phyloP scores from a whole-genome alignment of 2,113 vertebrate genomes.

The Rousettus leschenaultii region DNA sequence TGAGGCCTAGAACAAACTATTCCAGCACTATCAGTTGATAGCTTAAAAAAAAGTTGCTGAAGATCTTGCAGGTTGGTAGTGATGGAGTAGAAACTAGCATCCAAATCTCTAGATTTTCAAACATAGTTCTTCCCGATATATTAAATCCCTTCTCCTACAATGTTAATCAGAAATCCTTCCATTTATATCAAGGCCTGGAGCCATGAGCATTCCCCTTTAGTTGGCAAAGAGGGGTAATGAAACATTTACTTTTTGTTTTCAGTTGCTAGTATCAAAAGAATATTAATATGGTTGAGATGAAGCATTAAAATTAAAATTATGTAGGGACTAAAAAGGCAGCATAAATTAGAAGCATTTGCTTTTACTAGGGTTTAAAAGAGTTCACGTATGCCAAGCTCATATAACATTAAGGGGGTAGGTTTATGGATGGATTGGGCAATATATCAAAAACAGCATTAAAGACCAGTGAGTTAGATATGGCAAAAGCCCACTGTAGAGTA shows the following conservation, averaged over 20 bases:
- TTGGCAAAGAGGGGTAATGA: slow-evolving; percentile 56
- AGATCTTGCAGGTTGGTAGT: background rate
- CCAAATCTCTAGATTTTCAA: background rate
- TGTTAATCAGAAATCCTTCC: slow-evolving; percentile 13
- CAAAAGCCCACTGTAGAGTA: slow-evolving; percentile 67
- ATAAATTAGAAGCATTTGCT: slow-evolving; percentile 78
- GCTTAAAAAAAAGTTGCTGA: background rate
- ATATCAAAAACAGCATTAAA: slow-evolving; percentile 64
- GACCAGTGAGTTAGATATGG: slow-evolving; percentile 53
- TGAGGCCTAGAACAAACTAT: background rate
- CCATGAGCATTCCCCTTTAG: slow-evolving; percentile 17
- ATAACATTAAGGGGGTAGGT: slow-evolving; percentile 43
- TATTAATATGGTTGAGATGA: slow-evolving; percentile 67
- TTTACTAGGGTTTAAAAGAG: slow-evolving; percentile 67
- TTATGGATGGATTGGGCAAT: slow-evolving; percentile 56
- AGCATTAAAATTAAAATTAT: slow-evolving; percentile 80
- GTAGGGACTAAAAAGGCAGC: slow-evolving; percentile 72
- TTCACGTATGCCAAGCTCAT: slow-evolving; percentile 12
- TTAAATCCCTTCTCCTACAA: background rate
- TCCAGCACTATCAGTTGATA: background rate
- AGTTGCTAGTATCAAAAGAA: slow-evolving; percentile 64
- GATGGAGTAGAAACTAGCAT: background rate
- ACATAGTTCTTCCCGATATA: background rate
- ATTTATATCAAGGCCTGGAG: slow-evolving; percentile 39
- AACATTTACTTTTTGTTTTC: slow-evolving; percentile 74